Evolutionary conservation across 2,113 vertebrate species (phyloP), one percentile per base, ranked within the genome.

Genomic region (Dipodomys ordii): DNA sequence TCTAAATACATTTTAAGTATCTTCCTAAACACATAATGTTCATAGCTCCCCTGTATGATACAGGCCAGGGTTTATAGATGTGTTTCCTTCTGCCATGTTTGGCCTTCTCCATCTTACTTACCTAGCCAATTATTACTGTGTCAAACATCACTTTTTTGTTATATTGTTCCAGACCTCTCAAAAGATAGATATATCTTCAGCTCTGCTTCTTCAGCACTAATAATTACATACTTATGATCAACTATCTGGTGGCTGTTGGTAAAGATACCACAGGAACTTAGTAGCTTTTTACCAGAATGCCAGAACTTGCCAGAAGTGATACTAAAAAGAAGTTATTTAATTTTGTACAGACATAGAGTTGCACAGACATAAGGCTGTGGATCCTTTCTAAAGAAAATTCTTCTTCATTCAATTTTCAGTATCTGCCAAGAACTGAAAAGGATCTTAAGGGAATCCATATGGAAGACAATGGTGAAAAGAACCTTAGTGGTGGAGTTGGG

Each of bases 281-380:
- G 71, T 74, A 68, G 71, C 13, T 83, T 86, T n/a, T 91, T 68
- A 88, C 28, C 20, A 82, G 18, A 95, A 83, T 11, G 67, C 76
- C 44, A 78, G 79, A 88, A 91, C 69, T 72, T 30, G 46, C 0
- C 57, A 69, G 77, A 89, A 92, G n/a, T 86, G n/a, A 71, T 86
- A 19, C n/a, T 53, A 83, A 95, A 82, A 82, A 23, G 44, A 4
- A 93, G 23, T 32, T 57, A 16, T 16, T 18, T 57, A 13, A 57
- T 57, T 57, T 13, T 57, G 53, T 57, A 57, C 15, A 57, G 53
- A 13, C 53, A 57, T 18, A 57, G 53, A 4, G 12, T 57, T 57
- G 53, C 69, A 71, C 65, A 60, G 16, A 74, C 12, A 83, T 6
- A 30, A 87, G 60, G 53, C 25, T 57, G 81, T 39, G 62, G 18